Conservation (phyloP, 2,797 vertebrate genomes). For the Leptatherina wallacei region DNA sequence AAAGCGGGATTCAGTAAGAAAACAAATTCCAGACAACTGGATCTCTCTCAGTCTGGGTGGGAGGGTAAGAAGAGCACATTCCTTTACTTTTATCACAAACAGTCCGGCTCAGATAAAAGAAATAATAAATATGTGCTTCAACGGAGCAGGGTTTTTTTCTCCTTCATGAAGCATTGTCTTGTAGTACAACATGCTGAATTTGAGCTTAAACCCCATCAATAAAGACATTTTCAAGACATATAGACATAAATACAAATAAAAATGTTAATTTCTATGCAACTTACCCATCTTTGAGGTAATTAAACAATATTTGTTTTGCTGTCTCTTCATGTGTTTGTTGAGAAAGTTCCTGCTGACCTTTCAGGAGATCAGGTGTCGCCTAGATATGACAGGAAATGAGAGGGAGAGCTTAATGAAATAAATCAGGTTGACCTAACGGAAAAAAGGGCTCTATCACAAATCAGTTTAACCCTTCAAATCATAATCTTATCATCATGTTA, state of each 20-base stretch:
- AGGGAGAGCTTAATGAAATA: slow-evolving; percentile 20
- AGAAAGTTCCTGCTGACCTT: slow-evolving; percentile 93
- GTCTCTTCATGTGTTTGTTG: slow-evolving; percentile 97
- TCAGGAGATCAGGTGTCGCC: slow-evolving; percentile 95
- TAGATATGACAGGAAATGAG: slow-evolving; percentile 67
- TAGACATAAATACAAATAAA: slow-evolving; percentile 6
- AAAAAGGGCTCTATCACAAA: neutral
- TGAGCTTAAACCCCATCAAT: slow-evolving; percentile 3
- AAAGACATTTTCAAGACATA: slow-evolving; percentile 8
- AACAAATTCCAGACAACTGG: slow-evolving; percentile 64
- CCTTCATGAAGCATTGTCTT: slow-evolving; percentile 20
- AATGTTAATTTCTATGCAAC: slow-evolving; percentile 34
- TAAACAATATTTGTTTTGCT: slow-evolving; percentile 97
- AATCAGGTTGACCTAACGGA: neutral
- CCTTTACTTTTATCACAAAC: slow-evolving; percentile 71
- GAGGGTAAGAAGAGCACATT: slow-evolving; percentile 63
- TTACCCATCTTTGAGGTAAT: slow-evolving; percentile 97
- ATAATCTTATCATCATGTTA: neutral
- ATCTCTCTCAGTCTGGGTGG: slow-evolving; percentile 52
- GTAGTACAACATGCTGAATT: slow-evolving; percentile 19
- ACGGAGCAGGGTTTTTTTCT: slow-evolving; percentile 26
- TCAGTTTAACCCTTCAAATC: neutral
- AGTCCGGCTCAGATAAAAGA: slow-evolving; percentile 64
- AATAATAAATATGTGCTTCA: slow-evolving; percentile 30
- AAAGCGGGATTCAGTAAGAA: slow-evolving; percentile 46